Base-by-base conservation (phyloP, 1,140 invertebrate species). In the Drosophila baimaii region DNA sequence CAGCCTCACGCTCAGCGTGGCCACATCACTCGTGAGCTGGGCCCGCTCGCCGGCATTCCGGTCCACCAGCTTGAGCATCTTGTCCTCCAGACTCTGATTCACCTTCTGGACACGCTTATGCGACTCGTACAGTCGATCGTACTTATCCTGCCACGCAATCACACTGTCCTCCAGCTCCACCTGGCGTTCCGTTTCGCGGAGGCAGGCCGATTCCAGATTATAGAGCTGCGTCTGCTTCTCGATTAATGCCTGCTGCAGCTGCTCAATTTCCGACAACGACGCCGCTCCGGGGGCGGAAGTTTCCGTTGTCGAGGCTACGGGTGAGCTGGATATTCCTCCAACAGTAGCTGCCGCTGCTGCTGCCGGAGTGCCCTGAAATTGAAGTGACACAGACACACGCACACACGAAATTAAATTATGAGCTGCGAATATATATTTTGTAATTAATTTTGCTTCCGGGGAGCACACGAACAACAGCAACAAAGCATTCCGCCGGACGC, bases 81-180 rank as follows among this genome's bases (percentile, higher is more conserved):
- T 99, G 91, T 99, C 98, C 93, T 99, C 98, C 74, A 99, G 93
- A 81, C 96, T 96, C 93, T 99, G 97, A 93, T 99, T 99, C 27
- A 99, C 95, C 93, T 97, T 98, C 92, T 99, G 98, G 37, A 99
- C 95, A 83, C 97, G 95, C 91, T 98, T 97, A 89, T 99, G 97
- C 63, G 97, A 97, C 91, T 99, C 98, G 92, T 97, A 95, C 54
- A 99, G 94, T 79, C 98, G 95, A 91, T 96, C 96, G 94, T 98
- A 98, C 93, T 98, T 97, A 81, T 98, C 97, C 90, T 97, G 95
- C 95, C 97, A 97, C 78, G 96, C 96, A 57, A 95, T 90, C 54
- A 98, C 92, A 92, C 98, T 97, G 75, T 98, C 97, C 84, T 95
- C 95, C 39, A 97, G 93, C 57, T 97, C 96, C 27, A 95, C 94